These are phyloP conservation scores for Helicoverpa assulta DNA, from an alignment of 2,888 invertebrate genomes.

Conservation along the genomic window DNA sequence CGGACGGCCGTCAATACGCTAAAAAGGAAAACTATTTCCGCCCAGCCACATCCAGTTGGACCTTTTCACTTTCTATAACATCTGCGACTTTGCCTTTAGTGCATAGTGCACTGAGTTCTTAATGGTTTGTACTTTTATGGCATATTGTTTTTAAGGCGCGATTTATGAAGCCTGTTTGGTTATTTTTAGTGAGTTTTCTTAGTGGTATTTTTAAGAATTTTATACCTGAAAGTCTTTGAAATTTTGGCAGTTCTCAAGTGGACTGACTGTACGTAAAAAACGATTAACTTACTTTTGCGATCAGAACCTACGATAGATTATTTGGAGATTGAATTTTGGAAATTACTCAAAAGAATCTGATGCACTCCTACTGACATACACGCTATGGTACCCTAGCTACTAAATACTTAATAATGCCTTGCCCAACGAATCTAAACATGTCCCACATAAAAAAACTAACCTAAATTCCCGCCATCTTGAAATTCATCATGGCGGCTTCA, in stretches of 20 bases:
- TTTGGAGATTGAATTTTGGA: too few relatives aligned
- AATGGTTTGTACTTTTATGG: conserved; percentile 21
- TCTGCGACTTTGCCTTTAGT: conserved; percentile 26
- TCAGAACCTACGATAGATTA: too few relatives aligned
- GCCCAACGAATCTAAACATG: conserved; percentile 32
- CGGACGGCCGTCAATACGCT: conserved; percentile 46
- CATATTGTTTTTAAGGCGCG: conserved; percentile 27
- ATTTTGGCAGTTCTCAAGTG: too few relatives aligned
- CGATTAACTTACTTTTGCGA: too few relatives aligned
- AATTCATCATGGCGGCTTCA: conserved; percentile 38
- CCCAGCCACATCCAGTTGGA: conserved; percentile 34
- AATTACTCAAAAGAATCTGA: too few relatives aligned
- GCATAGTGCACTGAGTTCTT: background rate
- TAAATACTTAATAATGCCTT: conserved; percentile 44
- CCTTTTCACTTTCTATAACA: conserved; percentile 60
- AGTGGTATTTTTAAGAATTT: background rate
- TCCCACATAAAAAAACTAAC: conserved; percentile 28
- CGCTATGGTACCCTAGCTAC: conserved; percentile 26
- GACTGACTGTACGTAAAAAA: too few relatives aligned
- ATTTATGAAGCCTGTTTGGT: conserved; percentile 14
- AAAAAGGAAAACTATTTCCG: conserved; percentile 63
- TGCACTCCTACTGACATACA: too few relatives aligned
- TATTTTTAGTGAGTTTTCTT: conserved; percentile 14
- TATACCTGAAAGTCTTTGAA: too few relatives aligned
- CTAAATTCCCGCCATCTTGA: conserved; percentile 36